Base-by-base conservation (phyloP, 2,113 vertebrate genomes). In the Diglossa brunneiventris region DNA sequence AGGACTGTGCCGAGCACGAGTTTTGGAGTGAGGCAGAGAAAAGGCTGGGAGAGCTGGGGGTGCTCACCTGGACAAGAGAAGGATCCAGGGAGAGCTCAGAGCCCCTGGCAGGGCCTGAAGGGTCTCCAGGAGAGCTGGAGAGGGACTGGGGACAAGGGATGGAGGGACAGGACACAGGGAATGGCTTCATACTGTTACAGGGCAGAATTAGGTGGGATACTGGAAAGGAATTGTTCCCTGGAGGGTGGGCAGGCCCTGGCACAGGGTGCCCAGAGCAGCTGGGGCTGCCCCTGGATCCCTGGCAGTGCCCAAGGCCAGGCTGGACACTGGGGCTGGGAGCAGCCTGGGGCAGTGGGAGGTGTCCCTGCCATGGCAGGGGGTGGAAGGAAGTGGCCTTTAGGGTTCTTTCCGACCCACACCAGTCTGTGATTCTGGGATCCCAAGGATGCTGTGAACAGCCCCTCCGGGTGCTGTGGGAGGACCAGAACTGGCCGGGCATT, bases 21-120 rank as follows among this genome's bases (percentile, higher is more conserved):
- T 63, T 67, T 78, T 97, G 94, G 84, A 83, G 89, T 52, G 91
- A 97, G 59, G 50, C 59, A 56, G 49, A 28, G 96, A 90, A 93
- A 90, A 47, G 35, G 26, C 58, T 75, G 69, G 46, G 23, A 11
- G 24, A 24, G 33, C 2, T 75, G 69, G 46, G 19, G 14, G 20
- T 28, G 33, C 3, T 81, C 77, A 37, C 35, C 8, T 50, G 12
- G 33, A 42, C 0, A 67, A 1, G 20, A 44, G 22, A 42, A 42
- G 35, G 16, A 0, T 72, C 21, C 44, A 58, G 37, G 27, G 10
- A 31, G 27, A 74, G 0, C 44, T 59, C 22, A 74, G 50, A 64
- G 31, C 31, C 42, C 14, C 33, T 74, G 1, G 1, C 46, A 75
- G 28, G 0, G 27, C 23, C 24, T 14, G 1, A 46, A 67, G 53